phyloP scores from a whole-genome alignment of 2,888 invertebrate genomes.

The Tachystola acroxantha region DNA sequence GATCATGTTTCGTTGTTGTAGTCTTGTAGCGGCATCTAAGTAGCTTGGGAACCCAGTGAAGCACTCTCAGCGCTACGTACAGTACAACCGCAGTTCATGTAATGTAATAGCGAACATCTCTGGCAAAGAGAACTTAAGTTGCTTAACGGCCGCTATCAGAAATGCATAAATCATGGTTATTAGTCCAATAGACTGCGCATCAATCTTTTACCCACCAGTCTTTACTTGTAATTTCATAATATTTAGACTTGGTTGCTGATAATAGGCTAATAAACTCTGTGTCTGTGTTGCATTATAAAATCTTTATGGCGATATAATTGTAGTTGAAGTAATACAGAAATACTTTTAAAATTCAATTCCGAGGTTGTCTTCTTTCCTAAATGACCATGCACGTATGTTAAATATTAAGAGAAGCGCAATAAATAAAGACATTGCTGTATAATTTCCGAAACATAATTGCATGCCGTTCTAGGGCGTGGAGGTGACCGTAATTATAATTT shows the following conservation, averaged over 20 bases:
- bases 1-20: conserved; percentile 61
- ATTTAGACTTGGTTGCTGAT: neutral
- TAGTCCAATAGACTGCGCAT: neutral
- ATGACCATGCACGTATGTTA: conserved; percentile 36
- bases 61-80: conserved; percentile 6
- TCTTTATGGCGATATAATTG: neutral
- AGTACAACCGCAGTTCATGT: neutral
- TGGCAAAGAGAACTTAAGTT: neutral
- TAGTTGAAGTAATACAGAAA: neutral
- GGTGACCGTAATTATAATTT: conserved; percentile 60
- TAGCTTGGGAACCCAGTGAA: conserved; percentile 55
- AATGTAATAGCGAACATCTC: neutral
- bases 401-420: conserved; percentile 59
- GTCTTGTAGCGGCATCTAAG: conserved; percentile 44
- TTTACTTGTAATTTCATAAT: neutral
- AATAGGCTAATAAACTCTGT: neutral
- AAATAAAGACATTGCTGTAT: conserved; percentile 59
- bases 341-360: conserved; percentile 36
- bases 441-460: conserved; percentile 66
- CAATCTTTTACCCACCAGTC: neutral
- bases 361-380: conserved; percentile 56
- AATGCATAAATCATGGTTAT: conserved; percentile 1
- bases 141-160: neutral
- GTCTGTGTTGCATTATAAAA: conserved; percentile 1
- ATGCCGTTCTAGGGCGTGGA: conserved; percentile 63